These are phyloP conservation scores for Lutjanus erythropterus DNA, from an alignment of 2,113 vertebrate genomes.

Conservation along the genomic window DNA sequence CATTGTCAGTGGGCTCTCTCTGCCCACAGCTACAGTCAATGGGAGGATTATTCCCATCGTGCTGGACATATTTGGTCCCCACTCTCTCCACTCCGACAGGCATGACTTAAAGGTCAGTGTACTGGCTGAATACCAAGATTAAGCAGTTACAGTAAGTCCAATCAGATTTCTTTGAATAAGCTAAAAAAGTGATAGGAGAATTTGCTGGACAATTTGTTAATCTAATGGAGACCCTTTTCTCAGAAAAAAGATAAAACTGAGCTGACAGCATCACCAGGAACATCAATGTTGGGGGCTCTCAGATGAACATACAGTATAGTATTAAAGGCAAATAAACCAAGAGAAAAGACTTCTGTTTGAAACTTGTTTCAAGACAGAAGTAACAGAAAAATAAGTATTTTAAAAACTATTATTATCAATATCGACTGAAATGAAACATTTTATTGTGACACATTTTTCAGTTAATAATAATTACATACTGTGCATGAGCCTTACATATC, in stretches of 20 bases:
- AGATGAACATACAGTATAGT: background rate
- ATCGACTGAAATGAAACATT: no score
- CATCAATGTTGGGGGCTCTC: background rate
- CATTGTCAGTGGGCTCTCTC: conserved; percentile 42
- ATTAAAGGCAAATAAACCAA: background rate
- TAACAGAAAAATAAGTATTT: no score
- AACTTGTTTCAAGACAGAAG: background rate
- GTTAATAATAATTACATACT: no score
- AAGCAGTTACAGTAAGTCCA: conserved; percentile 15
- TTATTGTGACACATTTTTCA: no score
- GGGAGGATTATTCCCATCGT: conserved; percentile 53
- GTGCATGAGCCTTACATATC: background rate
- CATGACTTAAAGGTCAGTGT: conserved; percentile 51
- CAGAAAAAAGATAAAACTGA: background rate
- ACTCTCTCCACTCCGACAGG: conserved; percentile 29
- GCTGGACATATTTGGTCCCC: conserved; percentile 62
- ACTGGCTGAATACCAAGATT: conserved; percentile 20
- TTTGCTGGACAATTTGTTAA: background rate
- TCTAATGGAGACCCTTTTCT: background rate
- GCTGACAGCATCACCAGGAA: background rate
- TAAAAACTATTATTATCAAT: no score
- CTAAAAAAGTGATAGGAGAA: background rate
- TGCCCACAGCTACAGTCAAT: conserved; percentile 60
- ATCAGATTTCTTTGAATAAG: background rate
- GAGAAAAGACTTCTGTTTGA: no score